Conservation (phyloP, 1,140 invertebrate species). For the Drosophila tropicalis region DNA sequence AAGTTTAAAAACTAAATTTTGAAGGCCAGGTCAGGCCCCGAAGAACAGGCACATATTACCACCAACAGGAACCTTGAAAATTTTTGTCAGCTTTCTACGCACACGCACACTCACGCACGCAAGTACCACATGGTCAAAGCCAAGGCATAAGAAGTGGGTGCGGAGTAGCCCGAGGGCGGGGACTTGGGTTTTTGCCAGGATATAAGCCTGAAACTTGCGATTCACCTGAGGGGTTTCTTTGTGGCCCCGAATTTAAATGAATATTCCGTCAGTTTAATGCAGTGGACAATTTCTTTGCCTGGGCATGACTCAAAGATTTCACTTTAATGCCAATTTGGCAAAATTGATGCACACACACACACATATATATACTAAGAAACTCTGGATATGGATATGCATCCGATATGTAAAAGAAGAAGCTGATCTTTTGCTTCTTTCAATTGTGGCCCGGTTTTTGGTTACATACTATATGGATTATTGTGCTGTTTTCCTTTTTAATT, state of each 20-base stretch:
- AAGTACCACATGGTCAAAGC: conserved; percentile 40
- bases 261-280: background rate
- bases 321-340: conserved; percentile 72
- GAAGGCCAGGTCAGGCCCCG: conserved; percentile 34
- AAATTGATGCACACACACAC: conserved; percentile 57
- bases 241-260: conserved; percentile 12
- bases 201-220: conserved; percentile 51
- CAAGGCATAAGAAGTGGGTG: background rate
- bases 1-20: conserved; percentile 10
- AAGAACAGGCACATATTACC: conserved; percentile 40
- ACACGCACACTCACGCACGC: conserved; percentile 30
- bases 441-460: background rate
- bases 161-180: conserved; percentile 2
- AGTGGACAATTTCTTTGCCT: conserved; percentile 22
- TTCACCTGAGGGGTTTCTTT: background rate
- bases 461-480: conserved; percentile 1
- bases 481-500: conserved; percentile 11
- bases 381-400: conserved; percentile 56
- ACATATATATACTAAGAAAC: conserved; percentile 32
- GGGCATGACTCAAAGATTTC: conserved; percentile 62
- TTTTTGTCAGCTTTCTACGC: conserved; percentile 20
- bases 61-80: conserved; percentile 69
- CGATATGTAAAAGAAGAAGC: conserved; percentile 21
- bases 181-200: conserved; percentile 12
- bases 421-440: background rate